Conservation (phyloP, 2,888 invertebrate genomes). For the Dolichomitus sp. region DNA sequence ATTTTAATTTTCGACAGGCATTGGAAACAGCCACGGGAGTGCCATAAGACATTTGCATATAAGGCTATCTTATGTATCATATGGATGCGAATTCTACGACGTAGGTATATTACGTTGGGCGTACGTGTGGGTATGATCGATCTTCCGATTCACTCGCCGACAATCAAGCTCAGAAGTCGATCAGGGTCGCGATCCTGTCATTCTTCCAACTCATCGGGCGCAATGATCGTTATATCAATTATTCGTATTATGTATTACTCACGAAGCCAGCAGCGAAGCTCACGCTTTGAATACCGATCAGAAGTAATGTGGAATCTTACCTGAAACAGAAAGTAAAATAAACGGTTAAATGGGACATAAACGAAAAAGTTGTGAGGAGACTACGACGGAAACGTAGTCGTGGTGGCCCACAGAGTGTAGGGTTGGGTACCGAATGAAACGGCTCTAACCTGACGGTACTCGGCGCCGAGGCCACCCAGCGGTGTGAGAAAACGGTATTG, state of each 20-base stretch:
- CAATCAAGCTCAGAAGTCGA: constrained; percentile 39
- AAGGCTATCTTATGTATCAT: constrained; percentile 26
- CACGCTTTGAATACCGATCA: constrained; percentile 62
- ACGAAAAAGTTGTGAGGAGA: constrained; percentile 29
- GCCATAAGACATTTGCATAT: constrained; percentile 66
- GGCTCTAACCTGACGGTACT: constrained; percentile 64
- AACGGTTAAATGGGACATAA: constrained; percentile 33
- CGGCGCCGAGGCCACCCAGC: constrained; percentile 61
- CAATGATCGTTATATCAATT: constrained; percentile 42
- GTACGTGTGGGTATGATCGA: constrained; percentile 48
- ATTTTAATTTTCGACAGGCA: constrained; percentile 82
- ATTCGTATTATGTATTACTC: constrained; percentile 37
- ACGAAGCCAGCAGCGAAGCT: constrained; percentile 53
- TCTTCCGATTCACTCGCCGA: constrained; percentile 43
- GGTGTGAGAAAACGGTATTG: constrained; percentile 81
- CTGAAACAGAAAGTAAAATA: constrained; percentile 76
- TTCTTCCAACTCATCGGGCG: constrained; percentile 62
- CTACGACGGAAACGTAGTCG: neutral
- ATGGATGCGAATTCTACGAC: constrained; percentile 25
- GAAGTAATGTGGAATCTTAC: constrained; percentile 73
- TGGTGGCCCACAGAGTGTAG: constrained; percentile 9
- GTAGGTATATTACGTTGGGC: constrained; percentile 41
- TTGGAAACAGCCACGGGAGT: constrained; percentile 69
- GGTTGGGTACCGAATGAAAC: constrained; percentile 46
- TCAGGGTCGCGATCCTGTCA: constrained; percentile 70